Evolutionary conservation across 2,888 invertebrate species (phyloP).

Genomic region (Sepioteuthis lessoniana): DNA sequence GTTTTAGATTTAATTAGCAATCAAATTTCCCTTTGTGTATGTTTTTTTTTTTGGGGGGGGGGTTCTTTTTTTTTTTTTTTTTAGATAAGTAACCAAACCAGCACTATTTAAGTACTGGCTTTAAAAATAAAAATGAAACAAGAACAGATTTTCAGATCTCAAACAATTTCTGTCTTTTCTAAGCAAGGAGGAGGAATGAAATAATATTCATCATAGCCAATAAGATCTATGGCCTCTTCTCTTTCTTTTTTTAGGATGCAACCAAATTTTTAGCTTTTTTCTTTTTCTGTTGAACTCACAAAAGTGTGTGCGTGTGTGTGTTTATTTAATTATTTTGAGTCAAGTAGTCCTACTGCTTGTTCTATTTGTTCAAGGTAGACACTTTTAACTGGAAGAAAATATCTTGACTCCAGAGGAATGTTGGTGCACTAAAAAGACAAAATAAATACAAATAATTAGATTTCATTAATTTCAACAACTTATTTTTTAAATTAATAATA

Average conservation of each 20-base stretch:
- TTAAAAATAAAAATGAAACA: too few relatives aligned
- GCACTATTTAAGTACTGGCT: too few relatives aligned
- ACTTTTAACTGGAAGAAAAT: conserved; percentile 69
- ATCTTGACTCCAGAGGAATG: conserved; percentile 64
- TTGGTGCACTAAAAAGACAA: conserved; percentile 70
- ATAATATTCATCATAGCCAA: background rate
- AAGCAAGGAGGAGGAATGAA: background rate
- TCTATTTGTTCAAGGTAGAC: conserved; percentile 71
- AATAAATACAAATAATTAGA: background rate
- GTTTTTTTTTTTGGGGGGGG: too few relatives aligned
- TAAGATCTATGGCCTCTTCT: background rate
- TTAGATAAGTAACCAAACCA: too few relatives aligned
- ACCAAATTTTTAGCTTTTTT: background rate
- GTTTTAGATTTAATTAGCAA: too few relatives aligned
- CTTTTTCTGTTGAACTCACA: background rate
- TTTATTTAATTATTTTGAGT: conserved; percentile 2
- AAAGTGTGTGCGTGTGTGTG: background rate
- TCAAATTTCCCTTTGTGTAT: too few relatives aligned
- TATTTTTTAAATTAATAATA: background rate
- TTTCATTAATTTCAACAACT: background rate
- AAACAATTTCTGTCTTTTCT: too few relatives aligned
- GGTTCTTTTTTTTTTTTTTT: too few relatives aligned
- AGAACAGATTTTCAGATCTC: too few relatives aligned
- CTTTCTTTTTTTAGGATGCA: background rate
- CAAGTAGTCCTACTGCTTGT: conserved; percentile 62